phyloP scores from a whole-genome alignment of 2,797 vertebrate genomes.

The Lepilemur septentrionalis region DNA sequence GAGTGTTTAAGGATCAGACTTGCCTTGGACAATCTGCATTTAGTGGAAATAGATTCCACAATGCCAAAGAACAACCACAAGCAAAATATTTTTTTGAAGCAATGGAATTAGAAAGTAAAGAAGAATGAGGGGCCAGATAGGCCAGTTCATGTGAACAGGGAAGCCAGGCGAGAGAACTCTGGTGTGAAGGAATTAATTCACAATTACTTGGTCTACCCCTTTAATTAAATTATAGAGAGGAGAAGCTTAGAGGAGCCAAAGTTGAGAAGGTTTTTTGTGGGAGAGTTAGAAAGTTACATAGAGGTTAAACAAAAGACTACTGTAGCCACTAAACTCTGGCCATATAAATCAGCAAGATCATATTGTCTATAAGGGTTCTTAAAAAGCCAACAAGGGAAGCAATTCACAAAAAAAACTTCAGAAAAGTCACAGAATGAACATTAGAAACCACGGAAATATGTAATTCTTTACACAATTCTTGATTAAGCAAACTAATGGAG shows the following conservation, averaged over 20 bases:
- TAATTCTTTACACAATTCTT: constrained; percentile 22
- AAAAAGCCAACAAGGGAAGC: constrained; percentile 35
- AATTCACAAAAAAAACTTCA: constrained; percentile 7
- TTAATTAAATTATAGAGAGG: constrained; percentile 14
- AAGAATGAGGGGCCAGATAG: not conserved
- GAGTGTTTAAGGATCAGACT: constrained; percentile 44
- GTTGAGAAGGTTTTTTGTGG: not conserved
- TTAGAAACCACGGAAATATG: not conserved
- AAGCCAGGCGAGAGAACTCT: not conserved
- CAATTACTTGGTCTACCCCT: not conserved
- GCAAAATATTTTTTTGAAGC: constrained; percentile 38
- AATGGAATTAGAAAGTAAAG: constrained; percentile 40
- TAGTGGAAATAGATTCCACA: constrained; percentile 8
- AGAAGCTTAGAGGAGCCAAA: not conserved
- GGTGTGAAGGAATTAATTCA: constrained; percentile 44
- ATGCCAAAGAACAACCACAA: not conserved
- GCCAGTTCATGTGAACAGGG: constrained; percentile 18
- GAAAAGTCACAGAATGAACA: constrained; percentile 23
- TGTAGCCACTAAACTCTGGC: not conserved
- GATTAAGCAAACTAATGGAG: constrained; percentile 34
- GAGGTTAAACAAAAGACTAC: constrained; percentile 17
- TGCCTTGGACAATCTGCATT: constrained; percentile 20
- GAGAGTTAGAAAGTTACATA: not conserved
- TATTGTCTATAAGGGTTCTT: constrained; percentile 3
- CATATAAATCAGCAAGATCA: constrained; percentile 34